Percentiles rank a stretch among this genome's conserved stretches.
These are phyloP conservation scores for Rhamphomyia laevipes DNA, from an alignment of 2,888 invertebrate genomes.

Conservation along the genomic window DNA sequence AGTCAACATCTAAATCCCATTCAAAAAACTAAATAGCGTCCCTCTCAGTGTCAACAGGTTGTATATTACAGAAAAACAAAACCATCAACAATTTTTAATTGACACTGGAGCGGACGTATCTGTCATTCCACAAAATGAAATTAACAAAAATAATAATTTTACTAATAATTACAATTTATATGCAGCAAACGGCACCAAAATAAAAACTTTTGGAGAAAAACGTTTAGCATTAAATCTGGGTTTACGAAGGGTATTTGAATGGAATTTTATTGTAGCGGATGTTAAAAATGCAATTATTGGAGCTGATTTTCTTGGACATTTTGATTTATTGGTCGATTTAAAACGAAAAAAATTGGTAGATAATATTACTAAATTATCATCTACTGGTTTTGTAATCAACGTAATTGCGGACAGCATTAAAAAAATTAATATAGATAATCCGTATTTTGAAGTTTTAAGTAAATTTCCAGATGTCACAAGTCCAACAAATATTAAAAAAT, in stretches of 20 bases:
- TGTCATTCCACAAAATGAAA: constrained; percentile 9
- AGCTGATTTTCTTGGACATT: constrained; percentile 15
- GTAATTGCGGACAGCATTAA: constrained; percentile 4
- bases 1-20: too few relatives aligned
- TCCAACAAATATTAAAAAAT: not conserved
- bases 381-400: not conserved
- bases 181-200: constrained; percentile 13
- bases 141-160: not conserved
- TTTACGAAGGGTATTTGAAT: constrained; percentile 16
- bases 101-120: constrained; percentile 15
- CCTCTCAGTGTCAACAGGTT: too few relatives aligned
- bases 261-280: constrained; percentile 18
- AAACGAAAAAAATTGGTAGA: constrained; percentile 8
- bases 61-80: too few relatives aligned
- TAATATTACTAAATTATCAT: constrained; percentile 7
- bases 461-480: constrained; percentile 5
- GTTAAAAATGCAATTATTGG: constrained; percentile 17
- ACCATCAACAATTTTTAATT: constrained; percentile 10
- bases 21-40: too few relatives aligned
- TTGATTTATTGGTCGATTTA: constrained; percentile 10
- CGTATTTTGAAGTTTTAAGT: not conserved
- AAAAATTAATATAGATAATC: constrained; percentile 1
- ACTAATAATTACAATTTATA: constrained; percentile 8
- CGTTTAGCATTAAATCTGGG: constrained; percentile 9
- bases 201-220: constrained; percentile 12